phyloP scores from a whole-genome alignment of 2,888 invertebrate genomes.

The Synergus japonicus region DNA sequence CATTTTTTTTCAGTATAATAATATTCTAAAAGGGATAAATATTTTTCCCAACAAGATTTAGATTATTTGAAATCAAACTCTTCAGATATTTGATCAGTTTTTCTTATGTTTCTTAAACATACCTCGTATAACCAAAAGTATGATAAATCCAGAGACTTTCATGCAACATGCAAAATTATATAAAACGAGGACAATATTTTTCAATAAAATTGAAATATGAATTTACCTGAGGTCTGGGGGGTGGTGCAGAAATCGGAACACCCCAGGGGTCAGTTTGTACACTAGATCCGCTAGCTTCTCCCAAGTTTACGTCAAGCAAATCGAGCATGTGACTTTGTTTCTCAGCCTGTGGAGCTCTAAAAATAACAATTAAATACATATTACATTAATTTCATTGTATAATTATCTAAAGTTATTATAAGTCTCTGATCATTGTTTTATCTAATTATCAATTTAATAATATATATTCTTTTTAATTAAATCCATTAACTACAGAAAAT shows the following conservation, averaged over 20 bases:
- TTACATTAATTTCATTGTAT: constrained; percentile 18
- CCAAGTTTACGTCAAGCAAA: constrained; percentile 89
- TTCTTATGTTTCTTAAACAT: constrained; percentile 50
- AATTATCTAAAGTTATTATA: constrained; percentile 20
- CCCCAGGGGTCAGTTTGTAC: constrained; percentile 87
- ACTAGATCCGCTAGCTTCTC: constrained; percentile 80
- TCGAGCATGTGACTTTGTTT: constrained; percentile 88
- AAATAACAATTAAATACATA: constrained; percentile 41
- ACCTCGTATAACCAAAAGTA: constrained; percentile 65
- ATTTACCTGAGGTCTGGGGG: constrained; percentile 80
- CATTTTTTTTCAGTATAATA: neutral
- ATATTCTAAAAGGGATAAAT: too few relatives aligned
- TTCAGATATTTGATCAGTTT: neutral
- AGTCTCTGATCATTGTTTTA: neutral
- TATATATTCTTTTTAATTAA: neutral
- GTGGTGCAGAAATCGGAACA: constrained; percentile 79
- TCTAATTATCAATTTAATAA: neutral
- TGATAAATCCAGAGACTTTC: constrained; percentile 73
- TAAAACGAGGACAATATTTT: constrained; percentile 31
- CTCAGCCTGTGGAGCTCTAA: constrained; percentile 72
- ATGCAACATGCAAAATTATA: constrained; percentile 60
- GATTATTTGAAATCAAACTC: neutral
- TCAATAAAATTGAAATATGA: constrained; percentile 34
- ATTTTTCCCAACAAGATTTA: too few relatives aligned
- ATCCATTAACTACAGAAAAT: neutral